Evolutionary conservation across 2,113 vertebrate species (phyloP).

Genomic region (Periophthalmodon schlosseri): DNA sequence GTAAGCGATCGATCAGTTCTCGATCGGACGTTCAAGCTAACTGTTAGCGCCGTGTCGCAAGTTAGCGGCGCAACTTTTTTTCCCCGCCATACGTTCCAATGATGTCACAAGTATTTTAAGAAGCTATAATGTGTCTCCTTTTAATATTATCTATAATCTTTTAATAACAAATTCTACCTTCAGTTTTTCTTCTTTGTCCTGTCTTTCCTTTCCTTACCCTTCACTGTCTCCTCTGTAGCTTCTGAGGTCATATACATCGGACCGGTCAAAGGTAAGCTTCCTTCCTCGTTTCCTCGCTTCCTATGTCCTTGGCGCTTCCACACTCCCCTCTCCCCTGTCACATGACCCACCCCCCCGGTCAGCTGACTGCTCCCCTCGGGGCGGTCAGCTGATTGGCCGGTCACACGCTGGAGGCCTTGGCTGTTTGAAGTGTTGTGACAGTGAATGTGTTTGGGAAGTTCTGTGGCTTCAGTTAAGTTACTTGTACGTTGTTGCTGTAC

Average conservation of each 20-base stretch:
- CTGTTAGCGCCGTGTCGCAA: too few relatives aligned
- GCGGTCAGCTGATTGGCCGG: conserved; percentile 56
- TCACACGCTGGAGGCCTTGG: conserved; percentile 51
- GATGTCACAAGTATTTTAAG: not conserved
- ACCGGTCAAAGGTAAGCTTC: conserved; percentile 98
- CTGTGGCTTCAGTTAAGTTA: not conserved
- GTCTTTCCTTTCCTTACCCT: conserved; percentile 72
- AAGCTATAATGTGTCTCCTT: not conserved
- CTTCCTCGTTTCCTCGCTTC: conserved; percentile 45
- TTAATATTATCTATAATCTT: conserved; percentile 36
- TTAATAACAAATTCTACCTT: conserved; percentile 21
- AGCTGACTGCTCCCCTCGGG: conserved; percentile 53
- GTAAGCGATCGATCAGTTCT: too few relatives aligned
- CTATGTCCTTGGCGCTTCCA: conserved; percentile 61
- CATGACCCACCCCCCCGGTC: conserved; percentile 52
- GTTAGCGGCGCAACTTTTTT: too few relatives aligned
- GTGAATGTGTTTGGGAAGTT: not conserved
- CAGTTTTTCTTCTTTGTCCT: conserved; percentile 25
- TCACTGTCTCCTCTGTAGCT: conserved; percentile 81
- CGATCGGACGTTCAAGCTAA: too few relatives aligned
- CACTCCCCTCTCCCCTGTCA: conserved; percentile 56
- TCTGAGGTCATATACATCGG: conserved; percentile 99
- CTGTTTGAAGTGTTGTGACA: conserved; percentile 19
- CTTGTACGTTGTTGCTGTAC: not conserved
- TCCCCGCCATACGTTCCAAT: too few relatives aligned